Evolutionary conservation across 2,113 vertebrate genomes (phyloP).

Genomic region (Gorilla gorilla): DNA sequence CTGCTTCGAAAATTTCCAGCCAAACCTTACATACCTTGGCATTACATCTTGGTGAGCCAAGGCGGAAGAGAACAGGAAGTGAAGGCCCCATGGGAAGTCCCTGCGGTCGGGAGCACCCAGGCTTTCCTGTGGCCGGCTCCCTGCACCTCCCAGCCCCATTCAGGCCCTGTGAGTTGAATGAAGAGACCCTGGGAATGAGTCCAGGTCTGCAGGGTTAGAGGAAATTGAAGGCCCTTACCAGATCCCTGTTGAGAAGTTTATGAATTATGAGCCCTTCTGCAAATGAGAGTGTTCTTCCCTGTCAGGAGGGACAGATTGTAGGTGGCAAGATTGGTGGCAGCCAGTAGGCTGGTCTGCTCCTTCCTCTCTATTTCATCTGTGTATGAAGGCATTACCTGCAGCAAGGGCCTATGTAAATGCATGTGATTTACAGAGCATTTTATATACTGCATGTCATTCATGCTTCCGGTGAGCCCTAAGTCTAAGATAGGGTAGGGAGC

Average conservation of each 20-base stretch:
- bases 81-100: slow-evolving; percentile 58
- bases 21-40: background rate
- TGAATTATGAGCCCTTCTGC: background rate
- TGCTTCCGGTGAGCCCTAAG: background rate
- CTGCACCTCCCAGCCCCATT: background rate
- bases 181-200: background rate
- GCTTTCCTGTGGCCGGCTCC: background rate
- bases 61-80: slow-evolving; percentile 50
- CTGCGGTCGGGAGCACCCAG: background rate
- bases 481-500: background rate
- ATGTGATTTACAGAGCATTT: background rate
- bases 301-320: background rate
- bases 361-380: background rate
- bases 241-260: background rate
- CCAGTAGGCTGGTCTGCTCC: background rate
- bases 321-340: background rate
- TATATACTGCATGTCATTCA: background rate
- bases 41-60: background rate
- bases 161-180: background rate
- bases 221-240: background rate
- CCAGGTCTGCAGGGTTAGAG: background rate
- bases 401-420: background rate
- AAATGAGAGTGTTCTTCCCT: background rate
- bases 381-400: background rate
- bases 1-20: slow-evolving; percentile 23